phyloP scores from a whole-genome alignment of 2,888 invertebrate species.

The Drosophila anomalata region DNA sequence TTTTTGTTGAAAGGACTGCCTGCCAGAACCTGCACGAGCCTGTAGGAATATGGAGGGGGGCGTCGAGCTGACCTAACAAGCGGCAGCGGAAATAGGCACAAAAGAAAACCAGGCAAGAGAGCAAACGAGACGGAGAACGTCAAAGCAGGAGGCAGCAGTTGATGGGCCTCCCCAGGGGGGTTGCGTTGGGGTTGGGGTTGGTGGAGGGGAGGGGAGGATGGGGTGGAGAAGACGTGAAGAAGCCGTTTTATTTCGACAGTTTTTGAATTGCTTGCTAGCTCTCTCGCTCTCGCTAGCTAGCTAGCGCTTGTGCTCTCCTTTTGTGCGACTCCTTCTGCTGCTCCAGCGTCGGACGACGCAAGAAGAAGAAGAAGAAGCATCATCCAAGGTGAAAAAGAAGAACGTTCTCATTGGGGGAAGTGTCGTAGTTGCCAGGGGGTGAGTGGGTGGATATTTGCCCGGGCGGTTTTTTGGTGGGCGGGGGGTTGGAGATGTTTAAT shows the following conservation, averaged over 20 bases:
- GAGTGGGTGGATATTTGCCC: constrained; percentile 15
- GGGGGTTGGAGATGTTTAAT: not conserved
- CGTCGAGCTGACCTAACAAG: constrained; percentile 48
- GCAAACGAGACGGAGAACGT: constrained; percentile 21
- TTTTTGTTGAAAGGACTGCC: constrained; percentile 58
- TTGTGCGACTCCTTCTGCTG: constrained; percentile 54
- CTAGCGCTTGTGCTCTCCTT: constrained; percentile 47
- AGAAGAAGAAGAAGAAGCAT: constrained; percentile 30
- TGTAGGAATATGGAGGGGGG: constrained; percentile 20
- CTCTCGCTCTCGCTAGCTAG: constrained; percentile 8
- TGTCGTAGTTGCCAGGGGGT: constrained; percentile 22
- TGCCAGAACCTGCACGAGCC: constrained; percentile 63
- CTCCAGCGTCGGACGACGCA: constrained; percentile 15
- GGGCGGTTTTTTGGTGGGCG: constrained; percentile 31
- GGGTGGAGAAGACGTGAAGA: constrained; percentile 52
- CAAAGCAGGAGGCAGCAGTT: constrained; percentile 14
- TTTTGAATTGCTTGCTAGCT: constrained; percentile 62
- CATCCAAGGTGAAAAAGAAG: constrained; percentile 33
- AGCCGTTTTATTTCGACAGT: constrained; percentile 77
- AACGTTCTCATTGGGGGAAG: constrained; percentile 45
- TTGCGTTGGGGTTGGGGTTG: constrained; percentile 20
- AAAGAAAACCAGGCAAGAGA: constrained; percentile 38
- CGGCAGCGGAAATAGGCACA: constrained; percentile 56
- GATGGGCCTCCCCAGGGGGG: constrained; percentile 12
- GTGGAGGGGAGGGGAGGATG: constrained; percentile 2